phyloP scores from a whole-genome alignment of 1,140 invertebrate species.

The Helicoverpa zea region DNA sequence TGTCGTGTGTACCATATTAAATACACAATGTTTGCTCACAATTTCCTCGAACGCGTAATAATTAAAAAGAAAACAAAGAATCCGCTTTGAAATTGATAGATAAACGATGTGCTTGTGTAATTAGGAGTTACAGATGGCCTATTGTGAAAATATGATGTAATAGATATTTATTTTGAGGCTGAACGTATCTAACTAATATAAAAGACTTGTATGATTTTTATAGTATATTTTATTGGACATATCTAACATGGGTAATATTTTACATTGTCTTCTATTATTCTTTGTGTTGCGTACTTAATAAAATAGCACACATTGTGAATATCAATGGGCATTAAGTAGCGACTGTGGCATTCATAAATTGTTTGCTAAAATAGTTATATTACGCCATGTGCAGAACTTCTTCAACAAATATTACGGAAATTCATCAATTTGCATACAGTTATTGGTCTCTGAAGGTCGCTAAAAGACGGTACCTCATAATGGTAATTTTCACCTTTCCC shows the following conservation, averaged over 20 bases:
- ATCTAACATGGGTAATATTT: not conserved
- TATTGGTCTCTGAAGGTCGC: not conserved
- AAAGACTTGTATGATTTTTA: not conserved
- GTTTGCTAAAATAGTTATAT: slow-evolving; percentile 40
- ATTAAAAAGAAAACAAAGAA: slow-evolving; percentile 31
- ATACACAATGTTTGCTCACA: not conserved
- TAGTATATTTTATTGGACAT: not conserved
- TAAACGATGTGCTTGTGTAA: slow-evolving; percentile 3
- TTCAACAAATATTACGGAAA: slow-evolving; percentile 29
- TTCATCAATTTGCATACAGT: slow-evolving; percentile 31
- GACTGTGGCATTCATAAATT: slow-evolving; percentile 29
- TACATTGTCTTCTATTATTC: slow-evolving; percentile 6
- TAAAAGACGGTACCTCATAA: not conserved
- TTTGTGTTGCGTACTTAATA: slow-evolving; percentile 17
- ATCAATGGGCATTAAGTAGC: slow-evolving; percentile 41
- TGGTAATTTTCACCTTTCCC: no score
- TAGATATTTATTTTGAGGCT: not conserved
- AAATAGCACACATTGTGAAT: slow-evolving; percentile 30
- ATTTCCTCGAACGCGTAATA: slow-evolving; percentile 31
- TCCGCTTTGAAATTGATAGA: slow-evolving; percentile 7
- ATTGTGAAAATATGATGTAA: slow-evolving; percentile 27
- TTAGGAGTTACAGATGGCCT: slow-evolving; percentile 17
- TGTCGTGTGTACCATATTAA: slow-evolving; percentile 25
- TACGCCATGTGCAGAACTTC: slow-evolving; percentile 25
- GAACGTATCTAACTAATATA: not conserved